phyloP scores from a whole-genome alignment of 2,113 vertebrate species.

The Zingel zingel region DNA sequence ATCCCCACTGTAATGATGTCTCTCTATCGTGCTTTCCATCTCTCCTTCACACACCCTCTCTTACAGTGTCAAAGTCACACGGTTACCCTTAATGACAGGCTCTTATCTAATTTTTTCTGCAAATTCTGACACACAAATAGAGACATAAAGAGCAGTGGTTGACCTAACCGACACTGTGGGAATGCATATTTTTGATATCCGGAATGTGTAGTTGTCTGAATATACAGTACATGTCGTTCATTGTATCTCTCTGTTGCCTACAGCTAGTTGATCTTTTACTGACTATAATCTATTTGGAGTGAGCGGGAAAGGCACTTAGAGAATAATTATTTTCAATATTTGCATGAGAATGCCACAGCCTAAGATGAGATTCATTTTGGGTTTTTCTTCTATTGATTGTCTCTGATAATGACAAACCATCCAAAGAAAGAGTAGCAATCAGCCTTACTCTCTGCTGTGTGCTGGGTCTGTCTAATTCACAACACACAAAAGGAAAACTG shows the following conservation, averaged over 20 bases:
- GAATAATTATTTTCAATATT: slow-evolving; percentile 65
- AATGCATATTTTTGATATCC: slow-evolving; percentile 31
- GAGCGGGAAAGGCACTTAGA: slow-evolving; percentile 30
- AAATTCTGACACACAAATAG: slow-evolving; percentile 28
- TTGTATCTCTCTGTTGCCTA: slow-evolving; percentile 37
- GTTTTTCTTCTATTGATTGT: slow-evolving; percentile 61
- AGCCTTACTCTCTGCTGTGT: slow-evolving; percentile 11
- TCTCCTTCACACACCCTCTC: slow-evolving; percentile 27
- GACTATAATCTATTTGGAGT: slow-evolving; percentile 46
- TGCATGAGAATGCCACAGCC: slow-evolving; percentile 62
- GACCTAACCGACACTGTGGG: not conserved
- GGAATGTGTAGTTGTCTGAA: slow-evolving; percentile 33
- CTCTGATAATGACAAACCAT: slow-evolving; percentile 53
- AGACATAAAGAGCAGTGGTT: slow-evolving; percentile 17
- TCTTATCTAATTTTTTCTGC: slow-evolving; percentile 28
- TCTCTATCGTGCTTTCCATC: slow-evolving; percentile 32
- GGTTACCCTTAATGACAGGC: slow-evolving; percentile 42
- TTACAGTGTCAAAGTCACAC: slow-evolving; percentile 35
- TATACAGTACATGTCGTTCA: slow-evolving; percentile 19
- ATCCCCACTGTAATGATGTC: slow-evolving; percentile 52
- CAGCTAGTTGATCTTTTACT: slow-evolving; percentile 39
- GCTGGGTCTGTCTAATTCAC: slow-evolving; percentile 1
- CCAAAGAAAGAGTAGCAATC: slow-evolving; percentile 46
- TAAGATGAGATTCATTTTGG: slow-evolving; percentile 47
- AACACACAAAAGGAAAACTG: slow-evolving; percentile 18